Base-by-base conservation (phyloP, 2,797 vertebrate genomes). In the Poecilia picta region DNA sequence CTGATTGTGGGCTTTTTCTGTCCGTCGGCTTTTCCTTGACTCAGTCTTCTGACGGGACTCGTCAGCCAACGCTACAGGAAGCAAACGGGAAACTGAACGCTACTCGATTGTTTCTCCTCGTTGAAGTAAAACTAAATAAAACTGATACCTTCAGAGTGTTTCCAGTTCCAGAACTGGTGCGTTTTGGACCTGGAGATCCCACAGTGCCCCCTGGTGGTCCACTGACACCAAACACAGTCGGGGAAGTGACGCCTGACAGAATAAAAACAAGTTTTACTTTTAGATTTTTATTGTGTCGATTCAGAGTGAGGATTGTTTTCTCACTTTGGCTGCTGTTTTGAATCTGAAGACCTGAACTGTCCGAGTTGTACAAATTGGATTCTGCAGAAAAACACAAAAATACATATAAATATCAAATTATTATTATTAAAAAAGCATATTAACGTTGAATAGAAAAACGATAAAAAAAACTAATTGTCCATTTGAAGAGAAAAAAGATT, bases 11-110 rank as follows among this genome's bases (percentile, higher is more conserved):
- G 97, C 78, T 98, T 98, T 92, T 98, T 98, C 87, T 93, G 91
- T 87, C 96, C 96, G 6, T 98, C 97, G 0, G 97, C 93, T 87
- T 98, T 98, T 0, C 97, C 97, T 0, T 98, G 98, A 95, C 98
- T 98, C 66, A 98, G 95, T 33, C 98, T 94, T 15, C 97, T 95
- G 45, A 98, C 97, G 0, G 98, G 98, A 68, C 98, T 98, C 0
- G 97, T 98, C 53, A 94, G 10, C 94, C 94, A 94, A 59, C 93
- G 93, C 94, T 94, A 81, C 2, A 28, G 4, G 51, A 28, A 59
- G 5, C 55, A 28, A 59, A 39, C 23, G 4, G 47, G 4, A 74
- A 11, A 57, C 8, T 75, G 1, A 74, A 20, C 8, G 28, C 73
- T 11, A 13, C 2, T 8, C 13, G 1, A 15, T 28, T n/a, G 1